These are phyloP conservation scores for Sycophaga agraensis DNA, from an alignment of 1,140 invertebrate species.

Conservation along the genomic window DNA sequence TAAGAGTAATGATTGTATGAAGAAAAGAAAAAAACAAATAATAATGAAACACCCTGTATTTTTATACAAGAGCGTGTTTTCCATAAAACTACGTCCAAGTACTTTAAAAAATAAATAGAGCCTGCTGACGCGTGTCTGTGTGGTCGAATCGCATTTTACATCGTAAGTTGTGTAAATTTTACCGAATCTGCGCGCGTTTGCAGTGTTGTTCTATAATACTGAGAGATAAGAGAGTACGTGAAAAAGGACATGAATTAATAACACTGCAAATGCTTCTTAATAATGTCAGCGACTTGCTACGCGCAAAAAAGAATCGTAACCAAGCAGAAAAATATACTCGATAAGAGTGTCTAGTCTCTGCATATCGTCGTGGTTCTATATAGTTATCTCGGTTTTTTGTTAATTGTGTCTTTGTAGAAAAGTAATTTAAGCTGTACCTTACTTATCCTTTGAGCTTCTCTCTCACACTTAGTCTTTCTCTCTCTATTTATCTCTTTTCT, in stretches of 20 bases:
- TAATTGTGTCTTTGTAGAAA: constrained; percentile 27
- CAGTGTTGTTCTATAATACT: constrained; percentile 10
- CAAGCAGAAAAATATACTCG: constrained; percentile 31
- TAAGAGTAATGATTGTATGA: constrained; percentile 1
- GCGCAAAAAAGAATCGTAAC: constrained; percentile 26
- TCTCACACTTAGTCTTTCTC: constrained; percentile 14
- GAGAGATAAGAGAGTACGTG: constrained; percentile 1
- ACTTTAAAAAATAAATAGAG: constrained; percentile 23
- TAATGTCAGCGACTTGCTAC: constrained; percentile 27
- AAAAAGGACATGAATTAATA: constrained; percentile 6
- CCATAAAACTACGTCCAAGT: constrained; percentile 31
- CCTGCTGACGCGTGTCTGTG: constrained; percentile 25
- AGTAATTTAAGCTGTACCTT: constrained; percentile 28
- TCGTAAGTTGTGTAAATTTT: constrained; percentile 28
- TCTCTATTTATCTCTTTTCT: constrained; percentile 3
- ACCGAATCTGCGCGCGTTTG: constrained; percentile 21
- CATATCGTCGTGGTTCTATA: constrained; percentile 31
- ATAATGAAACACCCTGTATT: constrained; percentile 32
- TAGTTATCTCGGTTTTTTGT: constrained; percentile 26
- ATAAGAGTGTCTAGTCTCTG: constrained; percentile 32
- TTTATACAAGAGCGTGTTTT: constrained; percentile 31
- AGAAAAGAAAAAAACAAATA: constrained; percentile 15
- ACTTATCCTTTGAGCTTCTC: too few species aligned
- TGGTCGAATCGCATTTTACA: constrained; percentile 24
- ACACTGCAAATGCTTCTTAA: constrained; percentile 6